Evolutionary conservation across 1,140 invertebrate species (phyloP).

Genomic region (Drosophila truncata): DNA sequence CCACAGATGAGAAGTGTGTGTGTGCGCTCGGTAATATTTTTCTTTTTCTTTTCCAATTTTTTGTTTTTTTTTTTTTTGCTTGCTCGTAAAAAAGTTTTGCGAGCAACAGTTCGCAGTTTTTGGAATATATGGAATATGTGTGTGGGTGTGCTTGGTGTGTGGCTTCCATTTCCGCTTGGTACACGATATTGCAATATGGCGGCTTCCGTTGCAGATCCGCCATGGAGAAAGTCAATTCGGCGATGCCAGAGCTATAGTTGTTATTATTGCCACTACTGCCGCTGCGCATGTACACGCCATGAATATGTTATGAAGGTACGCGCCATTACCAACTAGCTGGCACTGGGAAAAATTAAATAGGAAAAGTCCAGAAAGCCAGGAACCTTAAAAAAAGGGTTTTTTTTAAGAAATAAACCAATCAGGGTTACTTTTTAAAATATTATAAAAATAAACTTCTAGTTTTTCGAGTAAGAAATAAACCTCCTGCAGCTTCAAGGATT

Average conservation of each 20-base stretch:
- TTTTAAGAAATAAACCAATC: no score
- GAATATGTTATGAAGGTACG: conserved; percentile 76
- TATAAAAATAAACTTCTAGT: no score
- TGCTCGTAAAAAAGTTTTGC: conserved; percentile 66
- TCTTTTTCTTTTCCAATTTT: conserved; percentile 24
- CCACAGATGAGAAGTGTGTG: conserved; percentile 50
- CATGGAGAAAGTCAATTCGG: conserved; percentile 48
- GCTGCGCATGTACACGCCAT: conserved; percentile 74
- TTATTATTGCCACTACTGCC: conserved; percentile 28
- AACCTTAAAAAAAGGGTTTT: no score
- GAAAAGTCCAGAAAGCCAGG: no score
- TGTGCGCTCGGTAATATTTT: conserved; percentile 61
- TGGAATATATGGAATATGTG: not conserved
- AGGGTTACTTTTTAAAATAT: no score
- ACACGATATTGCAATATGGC: conserved; percentile 83
- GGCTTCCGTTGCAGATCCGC: conserved; percentile 71
- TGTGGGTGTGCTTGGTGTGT: conserved; percentile 18
- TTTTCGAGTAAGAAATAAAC: no score
- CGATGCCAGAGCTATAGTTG: conserved; percentile 30
- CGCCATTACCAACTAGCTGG: conserved; percentile 56
- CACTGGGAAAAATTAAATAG: conserved; percentile 14
- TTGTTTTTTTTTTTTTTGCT: conserved; percentile 39
- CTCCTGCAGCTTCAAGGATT: no score
- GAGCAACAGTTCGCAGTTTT: conserved; percentile 66
- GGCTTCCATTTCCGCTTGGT: conserved; percentile 70